Conservation (phyloP, 2,888 invertebrate genomes). For the Melanchra persicariae region DNA sequence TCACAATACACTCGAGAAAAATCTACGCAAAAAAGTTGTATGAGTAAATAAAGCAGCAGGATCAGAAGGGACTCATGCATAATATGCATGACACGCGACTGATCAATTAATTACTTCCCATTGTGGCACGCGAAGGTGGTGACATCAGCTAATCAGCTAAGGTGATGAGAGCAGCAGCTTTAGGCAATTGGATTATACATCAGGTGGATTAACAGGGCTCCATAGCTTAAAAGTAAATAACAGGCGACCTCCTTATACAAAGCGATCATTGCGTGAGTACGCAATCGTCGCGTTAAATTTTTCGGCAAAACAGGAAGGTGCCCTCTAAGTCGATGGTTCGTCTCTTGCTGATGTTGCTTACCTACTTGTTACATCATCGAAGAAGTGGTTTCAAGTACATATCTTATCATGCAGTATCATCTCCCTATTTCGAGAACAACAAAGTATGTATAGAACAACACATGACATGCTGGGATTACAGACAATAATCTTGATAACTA, state of each 20-base stretch:
- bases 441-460: not conserved
- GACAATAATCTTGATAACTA: not conserved
- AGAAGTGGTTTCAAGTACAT: not conserved
- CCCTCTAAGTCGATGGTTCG: not conserved
- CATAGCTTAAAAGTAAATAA: too few relatives aligned
- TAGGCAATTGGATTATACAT: not conserved
- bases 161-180: not conserved
- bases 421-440: not conserved
- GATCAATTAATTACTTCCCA: constrained; percentile 17
- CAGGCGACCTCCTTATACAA: too few relatives aligned
- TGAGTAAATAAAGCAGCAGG: constrained; percentile 8
- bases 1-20: not conserved
- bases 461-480: not conserved
- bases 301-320: too few relatives aligned
- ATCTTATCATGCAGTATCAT: not conserved
- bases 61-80: constrained; percentile 31
- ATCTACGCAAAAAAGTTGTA: constrained; percentile 18
- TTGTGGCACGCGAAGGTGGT: constrained; percentile 29
- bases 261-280: too few relatives aligned
- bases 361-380: too few relatives aligned
- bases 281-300: too few relatives aligned
- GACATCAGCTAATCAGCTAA: constrained; percentile 11
- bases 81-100: constrained; percentile 46
- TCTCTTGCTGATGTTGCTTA: not conserved
- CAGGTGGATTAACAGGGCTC: too few relatives aligned